These are phyloP conservation scores for Porites evermanni DNA, from an alignment of 92 coral and sea anemone species.

Conservation along the genomic window DNA sequence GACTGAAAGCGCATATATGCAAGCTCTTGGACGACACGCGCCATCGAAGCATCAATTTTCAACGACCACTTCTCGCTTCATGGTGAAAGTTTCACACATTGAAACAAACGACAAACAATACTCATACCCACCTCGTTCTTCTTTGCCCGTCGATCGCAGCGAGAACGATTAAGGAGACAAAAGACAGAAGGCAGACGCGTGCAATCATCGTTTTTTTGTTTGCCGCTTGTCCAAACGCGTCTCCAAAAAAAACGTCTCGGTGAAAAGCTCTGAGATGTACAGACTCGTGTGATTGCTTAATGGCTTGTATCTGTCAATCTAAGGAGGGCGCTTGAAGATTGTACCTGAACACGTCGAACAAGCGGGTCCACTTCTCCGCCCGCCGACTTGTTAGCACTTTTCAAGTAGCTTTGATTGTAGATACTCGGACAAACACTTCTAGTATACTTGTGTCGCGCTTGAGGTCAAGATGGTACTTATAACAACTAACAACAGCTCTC, in stretches of 20 bases:
- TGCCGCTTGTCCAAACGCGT: slow-evolving; percentile 37
- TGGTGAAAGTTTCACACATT: slow-evolving; percentile 47
- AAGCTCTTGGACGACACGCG: no score
- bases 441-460: slow-evolving; percentile 45
- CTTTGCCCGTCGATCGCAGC: slow-evolving; percentile 27
- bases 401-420: slow-evolving; percentile 38
- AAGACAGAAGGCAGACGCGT: slow-evolving; percentile 25
- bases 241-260: slow-evolving; percentile 20
- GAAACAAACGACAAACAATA: slow-evolving; percentile 15
- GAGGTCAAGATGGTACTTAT: slow-evolving; percentile 63
- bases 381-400: slow-evolving; percentile 29
- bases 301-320: slow-evolving; percentile 66
- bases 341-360: slow-evolving; percentile 12
- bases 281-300: slow-evolving; percentile 47
- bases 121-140: slow-evolving; percentile 22
- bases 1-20: not conserved
- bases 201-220: slow-evolving; percentile 24
- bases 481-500: slow-evolving; percentile 53
- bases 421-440: slow-evolving; percentile 39
- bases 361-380: slow-evolving; percentile 7
- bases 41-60: slow-evolving; percentile 26
- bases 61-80: slow-evolving; percentile 27
- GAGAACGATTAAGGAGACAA: slow-evolving; percentile 20
- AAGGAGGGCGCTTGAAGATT: slow-evolving; percentile 24
- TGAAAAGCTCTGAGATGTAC: slow-evolving; percentile 28